phyloP scores from a whole-genome alignment of 1,140 invertebrate genomes.

The Campoletis sonorensis region DNA sequence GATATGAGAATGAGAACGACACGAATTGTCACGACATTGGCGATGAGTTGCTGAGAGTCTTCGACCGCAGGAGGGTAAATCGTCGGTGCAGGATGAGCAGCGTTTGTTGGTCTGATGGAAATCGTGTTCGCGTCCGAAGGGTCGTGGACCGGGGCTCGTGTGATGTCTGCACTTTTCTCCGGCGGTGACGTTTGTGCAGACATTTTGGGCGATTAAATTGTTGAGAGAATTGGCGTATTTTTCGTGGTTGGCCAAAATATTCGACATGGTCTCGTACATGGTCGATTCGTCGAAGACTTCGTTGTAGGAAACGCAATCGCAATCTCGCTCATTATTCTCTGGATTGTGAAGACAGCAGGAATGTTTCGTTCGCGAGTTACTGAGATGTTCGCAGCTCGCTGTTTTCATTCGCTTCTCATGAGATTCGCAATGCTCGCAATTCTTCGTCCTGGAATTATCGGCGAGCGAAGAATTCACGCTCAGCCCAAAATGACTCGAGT shows the following conservation, averaged over 20 bases:
- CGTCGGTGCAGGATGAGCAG: slow-evolving; percentile 37
- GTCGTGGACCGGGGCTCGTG: background rate
- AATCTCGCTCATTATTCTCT: slow-evolving; percentile 49
- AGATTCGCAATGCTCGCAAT: slow-evolving; percentile 19
- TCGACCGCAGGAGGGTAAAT: background rate
- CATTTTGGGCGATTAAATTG: slow-evolving; percentile 12
- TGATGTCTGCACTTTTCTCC: slow-evolving; percentile 36
- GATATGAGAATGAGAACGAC: slow-evolving; percentile 31
- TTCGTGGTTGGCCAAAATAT: background rate
- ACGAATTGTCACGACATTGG: background rate
- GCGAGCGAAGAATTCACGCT: background rate
- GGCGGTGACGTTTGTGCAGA: background rate
- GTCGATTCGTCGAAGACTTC: slow-evolving; percentile 38
- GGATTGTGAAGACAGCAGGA: slow-evolving; percentile 52
- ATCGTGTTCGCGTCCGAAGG: slow-evolving; percentile 46
- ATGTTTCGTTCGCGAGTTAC: slow-evolving; percentile 52
- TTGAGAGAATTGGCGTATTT: background rate
- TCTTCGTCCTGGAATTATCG: background rate
- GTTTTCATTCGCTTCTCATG: slow-evolving; percentile 45
- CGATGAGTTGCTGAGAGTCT: background rate
- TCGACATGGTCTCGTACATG: slow-evolving; percentile 35
- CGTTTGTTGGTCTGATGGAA: slow-evolving; percentile 45
- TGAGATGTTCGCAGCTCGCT: slow-evolving; percentile 34
- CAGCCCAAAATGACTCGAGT: background rate
- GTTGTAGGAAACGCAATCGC: slow-evolving; percentile 41